Evolutionary conservation across 2,888 invertebrate genomes (phyloP), one percentile per base, ranked within the genome.

Genomic region (Nomada ferruginata): DNA sequence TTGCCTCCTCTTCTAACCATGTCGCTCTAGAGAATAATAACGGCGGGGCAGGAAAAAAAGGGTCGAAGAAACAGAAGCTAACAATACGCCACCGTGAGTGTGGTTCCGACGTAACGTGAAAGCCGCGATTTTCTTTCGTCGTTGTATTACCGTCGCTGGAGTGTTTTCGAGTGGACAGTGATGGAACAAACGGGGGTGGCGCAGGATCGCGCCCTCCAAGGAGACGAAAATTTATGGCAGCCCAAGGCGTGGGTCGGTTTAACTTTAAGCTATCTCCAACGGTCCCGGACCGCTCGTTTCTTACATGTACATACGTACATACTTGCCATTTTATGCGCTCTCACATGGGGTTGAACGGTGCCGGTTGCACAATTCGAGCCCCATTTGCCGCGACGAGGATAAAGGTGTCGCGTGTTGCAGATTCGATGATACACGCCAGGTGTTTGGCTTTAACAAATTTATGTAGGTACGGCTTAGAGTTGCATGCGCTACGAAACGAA

Each of bases 221-320:
- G n/a, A 20, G 79, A 85, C 79, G 88, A 90, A 88, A 87, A 91
- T 91, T 91, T 91, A 91, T 90, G 87, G 87, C 84, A 74, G 85
- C 86, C 69, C 84, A 78, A 85, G 81, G 89, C 90, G 91, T 91
- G 89, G 91, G 91, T 87, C 82, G 90, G 68, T 74, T 78, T 72
- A 70, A 87, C 87, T 87, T 88, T 85, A 86, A 89, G 83, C 87
- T 90, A 89, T 91, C 89, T 84, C 73, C 29, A 42, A 47, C 79
- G 71, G 63, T 71, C 7, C 68, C 57, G n/a, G 15, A 23, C 50
- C 59, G 63, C 63, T 79, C 53, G n/a, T 26, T 63, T 79, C 76
- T 73, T 20, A 20, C 20, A 20, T 20, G n/a, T n/a, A 5, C 7
- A 36, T 36, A 36, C 69, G 53, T 65, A 36, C 72, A 59, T 65